A percentile compares a stretch with the other conserved stretches of the same genome.
These are phyloP conservation scores for Malaclemys terrapin DNA, from an alignment of 2,113 vertebrate species.

Conservation along the genomic window DNA sequence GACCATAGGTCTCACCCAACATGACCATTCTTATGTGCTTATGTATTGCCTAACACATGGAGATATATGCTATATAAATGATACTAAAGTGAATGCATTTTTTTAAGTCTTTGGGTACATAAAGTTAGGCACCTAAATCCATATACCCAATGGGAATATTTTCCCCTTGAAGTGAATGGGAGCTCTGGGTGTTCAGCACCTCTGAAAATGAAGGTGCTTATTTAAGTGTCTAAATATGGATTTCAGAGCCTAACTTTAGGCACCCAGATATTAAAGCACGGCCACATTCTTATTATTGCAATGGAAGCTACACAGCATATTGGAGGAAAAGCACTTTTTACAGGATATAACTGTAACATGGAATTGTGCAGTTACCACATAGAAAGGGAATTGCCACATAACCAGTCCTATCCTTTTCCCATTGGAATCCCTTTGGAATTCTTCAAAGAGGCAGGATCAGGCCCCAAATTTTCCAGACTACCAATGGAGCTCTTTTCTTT, in stretches of 20 bases:
- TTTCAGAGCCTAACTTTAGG: fast-evolving
- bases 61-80: background rate
- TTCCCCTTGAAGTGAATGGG: too few species aligned
- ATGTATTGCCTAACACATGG: background rate
- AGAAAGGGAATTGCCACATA: background rate
- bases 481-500: background rate
- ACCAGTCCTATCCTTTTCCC: background rate
- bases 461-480: background rate
- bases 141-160: too few species aligned
- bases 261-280: slow-evolving; percentile 36
- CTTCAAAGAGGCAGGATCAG: fast-evolving
- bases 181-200: slow-evolving; percentile 2
- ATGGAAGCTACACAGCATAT: background rate
- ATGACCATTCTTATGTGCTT: background rate
- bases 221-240: background rate
- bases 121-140: background rate
- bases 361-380: background rate
- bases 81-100: background rate
- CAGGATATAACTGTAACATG: background rate
- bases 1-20: too few species aligned
- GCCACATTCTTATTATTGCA: background rate
- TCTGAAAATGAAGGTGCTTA: slow-evolving; percentile 29
- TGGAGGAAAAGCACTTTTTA: background rate
- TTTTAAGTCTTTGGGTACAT: background rate
- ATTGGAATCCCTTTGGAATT: background rate